Evolutionary conservation across 1,140 invertebrate genomes (phyloP), one percentile per base, ranked within the genome.

Genomic region (Listronotus oregonensis): DNA sequence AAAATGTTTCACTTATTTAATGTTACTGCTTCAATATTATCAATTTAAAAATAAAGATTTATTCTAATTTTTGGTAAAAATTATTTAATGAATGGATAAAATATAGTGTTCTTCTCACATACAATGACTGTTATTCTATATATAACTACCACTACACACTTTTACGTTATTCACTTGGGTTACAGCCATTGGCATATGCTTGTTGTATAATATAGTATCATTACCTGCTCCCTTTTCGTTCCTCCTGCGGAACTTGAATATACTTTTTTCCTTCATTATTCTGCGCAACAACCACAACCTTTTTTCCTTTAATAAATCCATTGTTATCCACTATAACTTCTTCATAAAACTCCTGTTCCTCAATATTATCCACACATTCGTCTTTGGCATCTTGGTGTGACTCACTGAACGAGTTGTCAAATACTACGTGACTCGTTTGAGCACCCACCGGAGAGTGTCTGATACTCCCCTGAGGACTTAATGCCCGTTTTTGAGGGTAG

Each of bases 401-500:
- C 34, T 64, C 56, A 34, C 27, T n/a, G 3, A 52, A 42, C 6
- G 34, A 64, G 37, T 44, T 63, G 39, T 73, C 69, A 9, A 59
- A 43, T 11, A 60, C 57, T 18, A 55, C 40, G 39, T 68, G 43
- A 42, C 67, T 59, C 10, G 68, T 71, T 64, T 76, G 73, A 6
- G 76, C 78, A 8, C 78, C 78, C 8, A 79, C 70, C 11, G 78
- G 78, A 0, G 77, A 71, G 54, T 76, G 73, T 44, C 70, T 82
- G 12, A 71, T 44, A 37, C 57, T 81, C 61, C 78, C 75, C 64
- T 73, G 72, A 1, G 77, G 67, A 71, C 77, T 77, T 7, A 64
- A 65, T 76, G 15, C 80, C 18, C 46, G 80, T 62, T 83, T 78
- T 10, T 75, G 77, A 70, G 81, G 81, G 12, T 81, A 77, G 47